These are phyloP conservation scores for Crotalus horridus DNA, from an alignment of 2,113 vertebrate genomes.

Conservation along the genomic window DNA sequence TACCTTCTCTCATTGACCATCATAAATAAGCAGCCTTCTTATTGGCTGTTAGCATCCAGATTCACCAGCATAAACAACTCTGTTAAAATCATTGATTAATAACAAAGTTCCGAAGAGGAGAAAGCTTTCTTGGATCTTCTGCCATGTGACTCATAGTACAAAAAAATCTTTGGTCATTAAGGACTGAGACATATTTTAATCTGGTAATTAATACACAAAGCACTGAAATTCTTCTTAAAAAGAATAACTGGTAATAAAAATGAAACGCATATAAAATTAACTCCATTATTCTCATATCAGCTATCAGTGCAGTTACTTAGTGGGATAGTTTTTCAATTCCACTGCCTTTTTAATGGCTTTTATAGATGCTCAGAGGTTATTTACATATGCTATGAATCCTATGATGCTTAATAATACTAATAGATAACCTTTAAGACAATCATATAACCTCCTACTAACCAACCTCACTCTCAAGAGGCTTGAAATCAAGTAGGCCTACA, in stretches of 20 bases:
- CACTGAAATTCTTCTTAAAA: background rate
- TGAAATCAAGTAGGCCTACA: slow-evolving; percentile 61
- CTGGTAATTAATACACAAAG: background rate
- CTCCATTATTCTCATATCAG: background rate
- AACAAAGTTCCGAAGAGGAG: background rate
- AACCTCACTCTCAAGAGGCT: slow-evolving; percentile 52
- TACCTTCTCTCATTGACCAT: no score
- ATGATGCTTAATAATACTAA: slow-evolving; percentile 15
- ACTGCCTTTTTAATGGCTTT: background rate
- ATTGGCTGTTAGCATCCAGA: background rate
- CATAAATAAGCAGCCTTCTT: no score
- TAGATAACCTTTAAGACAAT: slow-evolving; percentile 19
- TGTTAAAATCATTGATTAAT: background rate
- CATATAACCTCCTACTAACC: background rate
- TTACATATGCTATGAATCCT: background rate
- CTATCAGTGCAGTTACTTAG: background rate
- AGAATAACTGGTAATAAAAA: background rate
- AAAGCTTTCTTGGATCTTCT: background rate
- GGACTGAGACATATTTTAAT: background rate
- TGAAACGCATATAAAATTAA: background rate
- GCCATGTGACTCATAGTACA: background rate
- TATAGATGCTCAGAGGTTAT: background rate
- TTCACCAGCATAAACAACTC: background rate
- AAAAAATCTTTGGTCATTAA: background rate
- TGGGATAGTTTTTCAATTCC: background rate